phyloP scores from a whole-genome alignment of 2,888 invertebrate species.

The Cephus rjabovi region DNA sequence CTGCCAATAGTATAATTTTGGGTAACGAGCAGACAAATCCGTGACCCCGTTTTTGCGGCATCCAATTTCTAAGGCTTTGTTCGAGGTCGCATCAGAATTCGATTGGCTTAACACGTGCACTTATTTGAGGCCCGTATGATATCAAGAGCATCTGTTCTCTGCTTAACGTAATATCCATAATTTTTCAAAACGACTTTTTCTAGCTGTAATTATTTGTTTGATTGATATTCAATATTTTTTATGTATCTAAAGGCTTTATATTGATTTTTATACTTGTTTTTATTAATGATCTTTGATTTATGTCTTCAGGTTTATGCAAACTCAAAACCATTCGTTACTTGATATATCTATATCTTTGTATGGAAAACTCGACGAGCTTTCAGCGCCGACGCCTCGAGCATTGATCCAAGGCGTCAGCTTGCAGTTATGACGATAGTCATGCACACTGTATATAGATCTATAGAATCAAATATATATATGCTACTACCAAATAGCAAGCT shows the following conservation, averaged over 20 bases:
- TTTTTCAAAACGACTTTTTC: neutral
- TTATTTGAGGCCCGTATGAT: neutral
- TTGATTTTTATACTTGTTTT: neutral
- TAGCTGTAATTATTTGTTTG: neutral
- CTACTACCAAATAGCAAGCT: neutral
- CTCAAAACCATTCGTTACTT: neutral
- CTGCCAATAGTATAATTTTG: neutral
- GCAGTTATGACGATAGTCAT: conserved; percentile 58
- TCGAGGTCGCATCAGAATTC: conserved; percentile 45
- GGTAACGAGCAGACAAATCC: neutral
- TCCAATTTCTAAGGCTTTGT: neutral
- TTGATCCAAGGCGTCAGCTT: conserved; percentile 66
- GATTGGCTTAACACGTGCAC: conserved; percentile 52
- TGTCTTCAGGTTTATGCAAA: neutral
- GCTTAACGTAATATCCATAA: neutral
- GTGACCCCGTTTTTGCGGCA: neutral
- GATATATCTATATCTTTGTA: neutral
- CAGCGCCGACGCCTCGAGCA: conserved; percentile 56
- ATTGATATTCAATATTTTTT: neutral
- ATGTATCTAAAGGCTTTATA: neutral
- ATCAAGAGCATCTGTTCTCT: neutral
- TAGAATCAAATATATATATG: conserved; percentile 15
- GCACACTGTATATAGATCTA: conserved; percentile 9
- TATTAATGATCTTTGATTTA: neutral
- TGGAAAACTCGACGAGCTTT: neutral